Evolutionary conservation across 2,113 vertebrate species (phyloP), one percentile per base, ranked within the genome.

Genomic region (Hemichromis elongatus): DNA sequence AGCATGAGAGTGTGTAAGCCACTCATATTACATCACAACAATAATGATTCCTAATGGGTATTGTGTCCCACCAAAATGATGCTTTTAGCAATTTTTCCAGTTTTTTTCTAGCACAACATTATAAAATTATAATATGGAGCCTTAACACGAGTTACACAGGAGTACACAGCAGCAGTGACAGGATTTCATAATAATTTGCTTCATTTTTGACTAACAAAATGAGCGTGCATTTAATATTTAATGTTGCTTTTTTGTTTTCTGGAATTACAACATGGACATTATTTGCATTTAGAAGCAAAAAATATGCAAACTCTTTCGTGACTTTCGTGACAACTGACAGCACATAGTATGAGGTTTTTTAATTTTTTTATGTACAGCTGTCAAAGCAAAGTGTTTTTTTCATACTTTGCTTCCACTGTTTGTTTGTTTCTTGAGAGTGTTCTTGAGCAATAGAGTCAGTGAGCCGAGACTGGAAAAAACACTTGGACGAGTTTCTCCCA

Each of bases 161-260:
- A 35, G 30, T 35, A 26, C 30, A 61, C 9, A 61, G 6, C 59
- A 63, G 59, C 30, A 3, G 30, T 63, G 59, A 7, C 19, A 13
- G 18, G 33, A 10, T n/a, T n/a, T 35, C 59, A 63, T 63, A 63
- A 63, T 37, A 63, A 10, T 63, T 63, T 37, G 30, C 59, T 13
- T 37, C 0, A 1, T 63, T 37, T 37, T 37, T 63, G 59, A 63
- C 59, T 7, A 63, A 63, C 33, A 30, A 63, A 7, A 63, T 63
- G 1, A 37, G 18, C 2, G 2, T 37, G 6, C 59, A 12, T 63
- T 37, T 13, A 12, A 7, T n/a, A 7, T 28, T 5, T 28, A 12
- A 4, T 28, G 7, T 8, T 26, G 7, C 11, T 11, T 33, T 33
- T 61, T 35, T 0, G 1, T 19, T 61, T 61, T n/a, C 0, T 63